Evolutionary conservation across 2,888 invertebrate species (phyloP), one percentile per base, ranked within the genome.

Genomic region (Chymomyza procnemis): DNA sequence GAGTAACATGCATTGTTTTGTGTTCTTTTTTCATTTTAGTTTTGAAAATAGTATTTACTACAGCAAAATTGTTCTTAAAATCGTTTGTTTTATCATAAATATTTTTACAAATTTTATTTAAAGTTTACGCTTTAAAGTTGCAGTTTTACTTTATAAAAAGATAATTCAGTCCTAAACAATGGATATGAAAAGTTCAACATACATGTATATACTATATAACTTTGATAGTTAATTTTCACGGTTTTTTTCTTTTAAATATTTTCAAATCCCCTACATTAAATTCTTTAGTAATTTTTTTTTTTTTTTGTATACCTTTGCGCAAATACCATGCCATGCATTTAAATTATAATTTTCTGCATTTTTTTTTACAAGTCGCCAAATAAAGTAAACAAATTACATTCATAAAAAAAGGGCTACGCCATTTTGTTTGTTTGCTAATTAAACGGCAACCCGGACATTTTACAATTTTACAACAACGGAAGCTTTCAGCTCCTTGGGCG

Each of bases 131-230:
- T 26, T 26, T 26, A 26, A 26, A 26, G 26, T 26, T 26, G 26
- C 26, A 68, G 59, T 66, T 71, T 46, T 55, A 67, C 18, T 61
- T 61, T 65, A 61, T 64, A 67, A 66, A 76, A 78, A 78, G 64
- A 70, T 71, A 78, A 75, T 76, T 81, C 88, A 88, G 88, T 86
- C 86, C 78, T 75, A 84, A 79, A 67, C 73, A 78, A 75, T 67
- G 74, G 83, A 87, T 88, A 88, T 88, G 88, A 87, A 85, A 74
- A 66, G 71, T 73, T 80, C 50, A 50, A 18, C 19, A 50, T 50
- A 50, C 50, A 50, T 18, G 50, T 50, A 50, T n/a, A n/a, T n/a
- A n/a, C n/a, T n/a, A n/a, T n/a, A n/a, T 41, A 41, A 41, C 12
- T 41, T 41, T 41, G 34, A 12, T 9, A 41, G 34, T 41, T 12